phyloP scores from a whole-genome alignment of 1,140 invertebrate genomes.

The Diabrotica virgifera region DNA sequence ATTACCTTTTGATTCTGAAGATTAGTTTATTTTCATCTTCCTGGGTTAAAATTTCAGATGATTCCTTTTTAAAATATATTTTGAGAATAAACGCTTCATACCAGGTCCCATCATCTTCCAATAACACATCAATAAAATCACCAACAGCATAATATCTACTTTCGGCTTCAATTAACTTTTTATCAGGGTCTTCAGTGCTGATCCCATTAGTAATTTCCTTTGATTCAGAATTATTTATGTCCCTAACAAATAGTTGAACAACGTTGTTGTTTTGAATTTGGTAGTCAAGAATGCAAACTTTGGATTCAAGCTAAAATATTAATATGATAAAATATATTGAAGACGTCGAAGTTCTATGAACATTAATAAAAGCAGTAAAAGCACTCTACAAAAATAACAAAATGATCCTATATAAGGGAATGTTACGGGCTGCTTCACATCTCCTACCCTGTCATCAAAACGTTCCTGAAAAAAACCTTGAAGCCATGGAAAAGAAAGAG shows the following conservation, averaged over 20 bases:
- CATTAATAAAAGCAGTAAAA: too few relatives aligned
- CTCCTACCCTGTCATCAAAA: too few relatives aligned
- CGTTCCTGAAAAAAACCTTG: too few relatives aligned
- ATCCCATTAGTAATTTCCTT: slow-evolving; percentile 24
- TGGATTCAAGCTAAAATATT: slow-evolving; percentile 65
- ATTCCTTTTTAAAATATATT: slow-evolving; percentile 43
- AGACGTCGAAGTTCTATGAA: too few relatives aligned
- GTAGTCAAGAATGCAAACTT: slow-evolving; percentile 74
- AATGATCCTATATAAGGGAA: too few relatives aligned
- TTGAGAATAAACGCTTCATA: slow-evolving; percentile 59
- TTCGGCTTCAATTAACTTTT: slow-evolving; percentile 47
- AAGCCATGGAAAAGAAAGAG: too few relatives aligned
- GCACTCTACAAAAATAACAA: too few relatives aligned
- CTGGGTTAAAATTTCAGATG: slow-evolving; percentile 50
- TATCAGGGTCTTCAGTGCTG: slow-evolving; percentile 25
- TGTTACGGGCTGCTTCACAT: too few relatives aligned
- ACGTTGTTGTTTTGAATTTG: slow-evolving; percentile 76
- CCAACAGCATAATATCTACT: slow-evolving; percentile 62
- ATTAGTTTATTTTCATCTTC: slow-evolving; percentile 30
- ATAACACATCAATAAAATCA: slow-evolving; percentile 67
- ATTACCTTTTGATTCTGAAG: slow-evolving; percentile 34
- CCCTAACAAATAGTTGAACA: slow-evolving; percentile 65
- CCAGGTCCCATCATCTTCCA: slow-evolving; percentile 61
- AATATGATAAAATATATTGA: background rate
- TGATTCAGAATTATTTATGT: slow-evolving; percentile 30